Percentiles rank a stretch among this genome's conserved stretches.
Evolutionary conservation across 2,797 vertebrate species (phyloP).

Genomic region (Cossypha niveicapilla): DNA sequence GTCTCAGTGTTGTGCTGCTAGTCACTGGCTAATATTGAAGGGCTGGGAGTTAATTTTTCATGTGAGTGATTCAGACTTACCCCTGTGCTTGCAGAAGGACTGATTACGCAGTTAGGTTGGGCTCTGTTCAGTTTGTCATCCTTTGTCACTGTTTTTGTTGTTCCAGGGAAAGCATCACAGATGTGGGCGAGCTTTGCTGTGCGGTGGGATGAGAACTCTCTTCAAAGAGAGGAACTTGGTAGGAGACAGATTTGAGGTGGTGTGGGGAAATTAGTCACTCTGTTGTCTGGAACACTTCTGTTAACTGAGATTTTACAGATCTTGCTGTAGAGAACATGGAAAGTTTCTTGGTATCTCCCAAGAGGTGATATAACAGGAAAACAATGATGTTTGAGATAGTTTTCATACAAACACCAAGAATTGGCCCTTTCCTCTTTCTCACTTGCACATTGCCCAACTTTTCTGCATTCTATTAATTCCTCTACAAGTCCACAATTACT

Average conservation of each 20-base stretch:
- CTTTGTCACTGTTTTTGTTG: conserved; percentile 7
- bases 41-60: background rate
- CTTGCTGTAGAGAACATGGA: background rate
- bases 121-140: background rate
- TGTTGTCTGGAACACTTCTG: conserved; percentile 23
- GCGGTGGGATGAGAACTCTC: background rate
- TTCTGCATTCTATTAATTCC: background rate
- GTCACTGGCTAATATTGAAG: background rate
- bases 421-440: background rate
- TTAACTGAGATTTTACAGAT: background rate
- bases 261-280: conserved; percentile 30
- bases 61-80: background rate
- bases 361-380: background rate
- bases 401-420: background rate
- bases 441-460: background rate
- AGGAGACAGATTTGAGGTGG: conserved; percentile 11
- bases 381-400: background rate
- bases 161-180: background rate
- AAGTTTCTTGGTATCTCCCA: background rate
- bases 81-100: background rate
- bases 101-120: fast-evolving
- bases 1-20: background rate
- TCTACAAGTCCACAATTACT: background rate
- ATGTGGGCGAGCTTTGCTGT: background rate
- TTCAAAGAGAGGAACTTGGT: conserved; percentile 12